phyloP scores from a whole-genome alignment of 2,113 vertebrate species.

The Archilochus colubris region DNA sequence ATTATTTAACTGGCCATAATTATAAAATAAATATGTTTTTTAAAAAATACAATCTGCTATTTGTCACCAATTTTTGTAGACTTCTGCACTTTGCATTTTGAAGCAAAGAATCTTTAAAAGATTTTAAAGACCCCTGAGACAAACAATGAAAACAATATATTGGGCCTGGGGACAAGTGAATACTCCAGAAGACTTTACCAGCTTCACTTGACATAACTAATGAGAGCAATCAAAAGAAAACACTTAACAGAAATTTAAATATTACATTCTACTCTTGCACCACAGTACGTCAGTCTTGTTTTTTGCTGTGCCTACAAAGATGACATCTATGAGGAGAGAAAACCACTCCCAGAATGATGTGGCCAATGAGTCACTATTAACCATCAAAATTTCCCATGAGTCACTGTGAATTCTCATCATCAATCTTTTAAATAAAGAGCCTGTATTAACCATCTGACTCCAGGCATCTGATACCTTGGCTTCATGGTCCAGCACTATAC shows the following conservation, averaged over 20 bases:
- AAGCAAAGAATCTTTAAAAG: constrained; percentile 11
- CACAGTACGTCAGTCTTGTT: background rate
- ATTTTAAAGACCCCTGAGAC: background rate
- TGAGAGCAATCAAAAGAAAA: background rate
- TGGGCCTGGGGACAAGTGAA: background rate
- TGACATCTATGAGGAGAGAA: background rate
- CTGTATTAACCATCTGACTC: background rate
- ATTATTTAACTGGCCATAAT: background rate
- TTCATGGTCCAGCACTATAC: background rate
- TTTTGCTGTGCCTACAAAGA: background rate
- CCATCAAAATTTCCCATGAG: background rate
- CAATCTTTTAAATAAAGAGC: background rate
- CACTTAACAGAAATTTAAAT: background rate
- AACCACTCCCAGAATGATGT: background rate
- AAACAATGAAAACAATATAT: constrained; percentile 9
- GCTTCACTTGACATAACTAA: background rate
- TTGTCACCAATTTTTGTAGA: constrained; percentile 22
- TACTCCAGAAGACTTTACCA: background rate
- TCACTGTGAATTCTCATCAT: background rate
- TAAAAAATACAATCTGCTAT: background rate
- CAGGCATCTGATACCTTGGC: background rate
- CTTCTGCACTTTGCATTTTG: background rate
- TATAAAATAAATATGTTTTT: constrained; percentile 29
- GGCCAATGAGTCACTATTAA: background rate
- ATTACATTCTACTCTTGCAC: background rate